Evolutionary conservation across 2,113 vertebrate genomes (phyloP).

Genomic region (Grantiella picta): DNA sequence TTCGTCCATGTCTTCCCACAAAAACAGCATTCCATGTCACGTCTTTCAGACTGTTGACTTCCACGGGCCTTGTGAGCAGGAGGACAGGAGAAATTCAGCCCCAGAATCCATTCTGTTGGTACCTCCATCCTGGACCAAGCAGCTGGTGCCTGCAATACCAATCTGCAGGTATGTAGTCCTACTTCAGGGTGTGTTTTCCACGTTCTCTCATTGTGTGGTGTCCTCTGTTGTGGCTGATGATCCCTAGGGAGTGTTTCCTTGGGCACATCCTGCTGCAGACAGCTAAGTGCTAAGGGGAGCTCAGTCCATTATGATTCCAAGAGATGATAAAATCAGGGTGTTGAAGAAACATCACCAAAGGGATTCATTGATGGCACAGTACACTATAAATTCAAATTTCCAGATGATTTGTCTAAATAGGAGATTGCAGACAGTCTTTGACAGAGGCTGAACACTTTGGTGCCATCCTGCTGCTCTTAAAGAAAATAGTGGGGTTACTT

Average conservation of each 20-base stretch:
- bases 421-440: neutral
- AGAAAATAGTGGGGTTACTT: neutral
- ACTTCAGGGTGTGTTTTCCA: rapidly evolving
- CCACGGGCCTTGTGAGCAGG: slow-evolving; percentile 86
- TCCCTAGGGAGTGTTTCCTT: neutral
- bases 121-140: slow-evolving; percentile 91
- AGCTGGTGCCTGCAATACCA: slow-evolving; percentile 84
- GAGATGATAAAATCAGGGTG: neutral
- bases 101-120: slow-evolving; percentile 88
- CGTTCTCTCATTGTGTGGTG: neutral
- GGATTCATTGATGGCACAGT: neutral
- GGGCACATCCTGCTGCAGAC: neutral
- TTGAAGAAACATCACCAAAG: neutral
- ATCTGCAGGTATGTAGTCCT: slow-evolving; percentile 84
- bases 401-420: neutral
- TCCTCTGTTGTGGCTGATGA: neutral
- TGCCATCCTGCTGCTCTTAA: neutral
- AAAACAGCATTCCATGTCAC: slow-evolving; percentile 76
- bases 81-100: slow-evolving; percentile 81
- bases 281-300: neutral
- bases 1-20: slow-evolving; percentile 80
- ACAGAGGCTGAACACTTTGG: neutral
- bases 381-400: neutral
- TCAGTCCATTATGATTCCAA: neutral
- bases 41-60: slow-evolving; percentile 81